Conservation (phyloP, 2,113 vertebrate genomes). For the Dicrurus megarhynchus region DNA sequence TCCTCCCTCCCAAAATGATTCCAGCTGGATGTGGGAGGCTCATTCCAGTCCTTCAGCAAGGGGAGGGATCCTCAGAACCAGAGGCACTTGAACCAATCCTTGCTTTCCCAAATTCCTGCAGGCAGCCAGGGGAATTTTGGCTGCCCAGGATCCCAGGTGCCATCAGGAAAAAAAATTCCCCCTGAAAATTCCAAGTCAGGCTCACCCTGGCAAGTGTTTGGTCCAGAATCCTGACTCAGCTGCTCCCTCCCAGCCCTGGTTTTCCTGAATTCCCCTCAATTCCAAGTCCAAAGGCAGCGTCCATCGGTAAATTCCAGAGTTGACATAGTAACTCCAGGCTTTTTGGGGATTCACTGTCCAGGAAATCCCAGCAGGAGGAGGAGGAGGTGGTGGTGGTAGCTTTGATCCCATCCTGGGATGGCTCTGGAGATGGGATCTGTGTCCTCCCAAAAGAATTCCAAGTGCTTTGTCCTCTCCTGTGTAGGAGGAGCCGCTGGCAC, state of each 20-base stretch:
- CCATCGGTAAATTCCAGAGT: neutral
- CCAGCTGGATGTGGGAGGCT: neutral
- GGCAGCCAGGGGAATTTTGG: neutral
- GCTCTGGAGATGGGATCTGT: neutral
- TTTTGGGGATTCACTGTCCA: neutral
- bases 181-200: neutral
- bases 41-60: neutral
- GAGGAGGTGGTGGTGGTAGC: neutral
- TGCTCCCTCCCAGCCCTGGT: neutral
- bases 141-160: neutral
- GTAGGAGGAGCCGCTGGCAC: neutral
- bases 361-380: neutral
- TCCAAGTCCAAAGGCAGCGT: neutral
- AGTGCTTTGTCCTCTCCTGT: neutral
- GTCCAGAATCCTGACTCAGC: neutral
- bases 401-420: neutral
- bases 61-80: neutral
- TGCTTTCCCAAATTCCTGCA: neutral
- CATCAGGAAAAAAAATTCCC: neutral
- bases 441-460: neutral
- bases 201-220: neutral
- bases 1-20: neutral
- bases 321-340: constrained; percentile 23
- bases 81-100: constrained; percentile 70
- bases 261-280: neutral